A percentile compares a stretch with the other conserved stretches of the same genome.
phyloP scores from a whole-genome alignment of 2,113 vertebrate genomes.

The Lanius collurio region DNA sequence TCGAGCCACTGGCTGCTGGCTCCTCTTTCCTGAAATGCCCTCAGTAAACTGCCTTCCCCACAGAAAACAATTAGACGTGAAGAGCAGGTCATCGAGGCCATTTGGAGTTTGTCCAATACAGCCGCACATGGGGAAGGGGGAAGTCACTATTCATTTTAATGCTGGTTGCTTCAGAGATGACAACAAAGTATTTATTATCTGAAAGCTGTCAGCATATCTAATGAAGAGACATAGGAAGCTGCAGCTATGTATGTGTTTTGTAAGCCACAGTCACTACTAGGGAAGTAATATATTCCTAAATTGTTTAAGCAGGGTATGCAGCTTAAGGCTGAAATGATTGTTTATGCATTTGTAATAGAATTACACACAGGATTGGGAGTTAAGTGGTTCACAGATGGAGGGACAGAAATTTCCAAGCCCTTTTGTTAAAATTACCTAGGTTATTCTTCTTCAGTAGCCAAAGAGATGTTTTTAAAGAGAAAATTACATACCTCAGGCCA shows the following conservation, averaged over 20 bases:
- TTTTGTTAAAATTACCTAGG: not conserved
- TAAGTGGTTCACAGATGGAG: not conserved
- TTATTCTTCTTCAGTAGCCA: not conserved
- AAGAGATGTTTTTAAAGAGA: not conserved
- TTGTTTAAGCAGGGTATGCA: constrained; percentile 6
- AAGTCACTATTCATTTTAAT: not conserved
- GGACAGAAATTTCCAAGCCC: not conserved
- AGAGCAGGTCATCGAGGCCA: not conserved
- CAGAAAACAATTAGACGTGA: not conserved
- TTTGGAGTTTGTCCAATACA: not conserved
- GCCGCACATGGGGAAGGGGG: not conserved
- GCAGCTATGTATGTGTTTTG: not conserved
- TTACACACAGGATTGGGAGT: constrained; percentile 10
- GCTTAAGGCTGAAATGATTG: not conserved
- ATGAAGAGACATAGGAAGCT: not conserved
- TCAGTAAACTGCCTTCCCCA: not conserved
- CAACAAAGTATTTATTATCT: not conserved
- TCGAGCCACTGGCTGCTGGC: not conserved
- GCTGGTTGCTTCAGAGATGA: not conserved
- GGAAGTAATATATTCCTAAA: not conserved
- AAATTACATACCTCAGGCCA: not conserved
- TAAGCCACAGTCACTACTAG: not conserved
- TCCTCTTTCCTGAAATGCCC: not conserved
- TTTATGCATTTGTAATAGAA: constrained; percentile 28
- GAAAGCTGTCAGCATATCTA: not conserved